Evolutionary conservation across 92 coral and sea anemone species (phyloP).

Genomic region (Porites rus): DNA sequence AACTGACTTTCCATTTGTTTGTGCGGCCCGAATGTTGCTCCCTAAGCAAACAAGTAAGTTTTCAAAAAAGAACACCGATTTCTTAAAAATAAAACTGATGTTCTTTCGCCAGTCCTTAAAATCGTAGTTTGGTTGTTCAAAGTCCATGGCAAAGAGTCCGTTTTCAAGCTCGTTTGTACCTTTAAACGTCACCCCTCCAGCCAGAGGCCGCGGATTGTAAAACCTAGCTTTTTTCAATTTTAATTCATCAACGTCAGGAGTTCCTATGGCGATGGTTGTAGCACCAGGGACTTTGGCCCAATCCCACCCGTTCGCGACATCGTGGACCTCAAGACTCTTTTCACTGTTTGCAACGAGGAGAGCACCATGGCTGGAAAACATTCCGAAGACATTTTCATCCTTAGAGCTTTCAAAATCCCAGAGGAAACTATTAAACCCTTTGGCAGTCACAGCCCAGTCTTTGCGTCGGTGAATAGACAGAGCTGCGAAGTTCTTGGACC

Average conservation of each 20-base stretch:
- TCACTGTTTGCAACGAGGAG: slow-evolving; percentile 81
- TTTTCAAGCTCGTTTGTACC: slow-evolving; percentile 47
- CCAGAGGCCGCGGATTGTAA: slow-evolving; percentile 65
- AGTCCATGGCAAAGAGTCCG: slow-evolving; percentile 76
- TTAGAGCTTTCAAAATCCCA: slow-evolving; percentile 71
- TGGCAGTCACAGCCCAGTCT: slow-evolving; percentile 79
- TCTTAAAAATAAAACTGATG: slow-evolving; percentile 61
- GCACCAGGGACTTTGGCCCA: slow-evolving; percentile 86
- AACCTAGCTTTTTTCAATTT: slow-evolving; percentile 18
- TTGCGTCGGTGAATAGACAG: slow-evolving; percentile 72
- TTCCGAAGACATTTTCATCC: slow-evolving; percentile 61
- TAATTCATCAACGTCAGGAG: neutral
- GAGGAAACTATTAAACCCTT: slow-evolving; percentile 68
- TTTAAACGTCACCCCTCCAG: slow-evolving; percentile 63
- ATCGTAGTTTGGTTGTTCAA: slow-evolving; percentile 48
- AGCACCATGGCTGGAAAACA: slow-evolving; percentile 73
- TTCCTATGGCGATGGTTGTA: slow-evolving; percentile 46
- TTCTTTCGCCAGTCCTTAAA: slow-evolving; percentile 12
- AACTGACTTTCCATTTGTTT: slow-evolving; percentile 20
- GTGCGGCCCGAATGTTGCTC: slow-evolving; percentile 49
- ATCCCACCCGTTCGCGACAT: slow-evolving; percentile 80
- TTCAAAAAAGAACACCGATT: slow-evolving; percentile 73
- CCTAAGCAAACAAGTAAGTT: slow-evolving; percentile 71
- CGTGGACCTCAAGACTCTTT: slow-evolving; percentile 51
- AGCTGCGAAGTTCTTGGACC: slow-evolving; percentile 75